These are phyloP conservation scores for Danaus chrysippus DNA, from an alignment of 2,888 invertebrate species.

Conservation along the genomic window DNA sequence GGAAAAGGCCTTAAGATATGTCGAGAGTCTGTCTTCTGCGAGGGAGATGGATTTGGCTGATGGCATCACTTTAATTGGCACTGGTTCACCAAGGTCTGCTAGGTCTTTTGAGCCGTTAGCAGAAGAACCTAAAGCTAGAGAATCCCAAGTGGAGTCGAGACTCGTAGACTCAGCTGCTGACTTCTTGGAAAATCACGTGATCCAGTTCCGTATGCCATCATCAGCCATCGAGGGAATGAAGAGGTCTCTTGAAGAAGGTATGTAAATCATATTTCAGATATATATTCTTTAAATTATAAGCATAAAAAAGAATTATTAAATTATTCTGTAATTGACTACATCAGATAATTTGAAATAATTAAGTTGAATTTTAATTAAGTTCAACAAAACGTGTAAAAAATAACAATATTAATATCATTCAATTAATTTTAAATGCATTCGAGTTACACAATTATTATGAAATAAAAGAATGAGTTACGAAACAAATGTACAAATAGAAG, in stretches of 20 bases:
- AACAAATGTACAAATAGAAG: slow-evolving; percentile 22
- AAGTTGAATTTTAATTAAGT: no score
- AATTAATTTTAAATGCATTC: slow-evolving; percentile 16
- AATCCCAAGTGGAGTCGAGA: slow-evolving; percentile 85
- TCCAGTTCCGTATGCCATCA: slow-evolving; percentile 89
- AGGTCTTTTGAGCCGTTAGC: slow-evolving; percentile 82
- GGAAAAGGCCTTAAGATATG: slow-evolving; percentile 86
- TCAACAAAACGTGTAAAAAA: no score
- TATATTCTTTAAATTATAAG: no score
- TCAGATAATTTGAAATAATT: no score
- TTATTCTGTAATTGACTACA: no score
- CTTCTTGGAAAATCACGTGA: slow-evolving; percentile 88
- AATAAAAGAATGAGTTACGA: slow-evolving; percentile 25
- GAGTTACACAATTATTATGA: slow-evolving; percentile 24
- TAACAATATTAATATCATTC: not conserved
- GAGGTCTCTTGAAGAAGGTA: slow-evolving; percentile 90
- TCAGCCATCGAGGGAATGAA: slow-evolving; percentile 86
- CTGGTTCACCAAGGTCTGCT: slow-evolving; percentile 79
- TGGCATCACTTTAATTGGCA: slow-evolving; percentile 77
- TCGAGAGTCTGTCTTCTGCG: slow-evolving; percentile 76
- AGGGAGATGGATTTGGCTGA: slow-evolving; percentile 80
- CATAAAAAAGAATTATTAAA: no score
- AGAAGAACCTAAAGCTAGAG: slow-evolving; percentile 84
- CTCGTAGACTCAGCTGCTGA: slow-evolving; percentile 86
- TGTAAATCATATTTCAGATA: slow-evolving; percentile 1